phyloP scores from a whole-genome alignment of 2,888 invertebrate species.

The Andrena trimmerana region DNA sequence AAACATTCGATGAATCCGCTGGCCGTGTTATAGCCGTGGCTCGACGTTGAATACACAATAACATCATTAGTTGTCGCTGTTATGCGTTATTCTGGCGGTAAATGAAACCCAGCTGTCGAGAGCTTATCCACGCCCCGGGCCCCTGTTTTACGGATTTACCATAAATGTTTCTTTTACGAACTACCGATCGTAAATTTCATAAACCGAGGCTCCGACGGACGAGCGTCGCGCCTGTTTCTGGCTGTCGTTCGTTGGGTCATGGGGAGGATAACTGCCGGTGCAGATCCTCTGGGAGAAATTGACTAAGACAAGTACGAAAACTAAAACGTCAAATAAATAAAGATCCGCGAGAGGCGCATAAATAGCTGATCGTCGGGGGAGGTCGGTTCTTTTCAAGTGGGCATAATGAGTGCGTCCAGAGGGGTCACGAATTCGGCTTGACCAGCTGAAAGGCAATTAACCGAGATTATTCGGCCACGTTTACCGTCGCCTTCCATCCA shows the following conservation, averaged over 20 bases:
- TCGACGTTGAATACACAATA: conserved; percentile 47
- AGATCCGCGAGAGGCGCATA: conserved; percentile 12
- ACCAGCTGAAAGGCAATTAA: conserved; percentile 57
- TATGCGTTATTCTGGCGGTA: conserved; percentile 32
- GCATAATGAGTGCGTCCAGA: conserved; percentile 10
- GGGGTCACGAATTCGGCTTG: conserved; percentile 45
- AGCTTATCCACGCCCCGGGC: conserved; percentile 15
- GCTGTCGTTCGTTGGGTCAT: background rate
- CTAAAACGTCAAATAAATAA: too few relatives aligned
- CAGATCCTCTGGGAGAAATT: too few relatives aligned
- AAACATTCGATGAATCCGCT: conserved; percentile 46
- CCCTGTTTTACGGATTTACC: conserved; percentile 18
- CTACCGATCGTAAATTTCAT: conserved; percentile 47
- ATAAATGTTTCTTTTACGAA: conserved; percentile 38
- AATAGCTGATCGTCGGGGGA: conserved; percentile 38
- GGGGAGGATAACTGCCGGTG: background rate
- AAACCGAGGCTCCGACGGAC: conserved; percentile 13
- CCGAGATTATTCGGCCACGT: conserved; percentile 56
- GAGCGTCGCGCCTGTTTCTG: background rate
- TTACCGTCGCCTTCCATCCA: conserved; percentile 48
- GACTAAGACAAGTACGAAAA: too few relatives aligned
- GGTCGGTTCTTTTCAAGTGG: conserved; percentile 5
- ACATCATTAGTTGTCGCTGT: conserved; percentile 54
- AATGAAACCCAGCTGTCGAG: conserved; percentile 22
- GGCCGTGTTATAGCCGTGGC: conserved; percentile 18